Evolutionary conservation across 2,888 invertebrate species (phyloP).

Genomic region (Invenusta paracnida): DNA sequence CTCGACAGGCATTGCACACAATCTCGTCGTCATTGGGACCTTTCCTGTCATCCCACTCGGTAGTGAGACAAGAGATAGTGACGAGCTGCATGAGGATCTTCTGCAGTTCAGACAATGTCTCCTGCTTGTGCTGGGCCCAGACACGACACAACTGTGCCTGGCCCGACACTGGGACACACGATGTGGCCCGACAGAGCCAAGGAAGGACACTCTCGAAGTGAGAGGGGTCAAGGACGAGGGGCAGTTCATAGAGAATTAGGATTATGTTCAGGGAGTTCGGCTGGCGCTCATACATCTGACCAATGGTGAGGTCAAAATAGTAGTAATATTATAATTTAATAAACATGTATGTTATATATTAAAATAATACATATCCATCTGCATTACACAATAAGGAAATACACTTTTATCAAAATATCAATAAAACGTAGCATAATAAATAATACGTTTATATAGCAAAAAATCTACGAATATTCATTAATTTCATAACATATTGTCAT

Average conservation of each 20-base stretch:
- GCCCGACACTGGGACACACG: not conserved
- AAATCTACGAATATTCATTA: too few relatives aligned
- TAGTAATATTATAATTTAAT: too few relatives aligned
- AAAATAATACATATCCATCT: too few relatives aligned
- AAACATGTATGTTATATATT: too few relatives aligned
- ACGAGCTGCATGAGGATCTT: constrained; percentile 72
- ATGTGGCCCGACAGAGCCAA: not conserved
- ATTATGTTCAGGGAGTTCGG: not conserved
- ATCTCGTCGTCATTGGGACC: constrained; percentile 78
- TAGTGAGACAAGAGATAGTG: constrained; percentile 76
- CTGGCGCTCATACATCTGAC: not conserved
- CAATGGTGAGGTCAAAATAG: not conserved
- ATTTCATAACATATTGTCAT: too few relatives aligned
- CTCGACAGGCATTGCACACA: constrained; percentile 77
- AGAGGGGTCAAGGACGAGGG: too few relatives aligned
- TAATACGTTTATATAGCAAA: too few relatives aligned
- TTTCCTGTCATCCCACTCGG: constrained; percentile 61
- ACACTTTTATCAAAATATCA: too few relatives aligned
- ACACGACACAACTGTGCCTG: not conserved
- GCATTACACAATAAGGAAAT: too few relatives aligned
- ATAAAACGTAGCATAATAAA: too few relatives aligned
- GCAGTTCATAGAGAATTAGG: not conserved
- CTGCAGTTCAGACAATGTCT: not conserved
- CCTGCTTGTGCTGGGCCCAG: not conserved
- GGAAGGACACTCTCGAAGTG: not conserved